Evolutionary conservation across 2,113 vertebrate species (phyloP).

Genomic region (Cheilinus undulatus): DNA sequence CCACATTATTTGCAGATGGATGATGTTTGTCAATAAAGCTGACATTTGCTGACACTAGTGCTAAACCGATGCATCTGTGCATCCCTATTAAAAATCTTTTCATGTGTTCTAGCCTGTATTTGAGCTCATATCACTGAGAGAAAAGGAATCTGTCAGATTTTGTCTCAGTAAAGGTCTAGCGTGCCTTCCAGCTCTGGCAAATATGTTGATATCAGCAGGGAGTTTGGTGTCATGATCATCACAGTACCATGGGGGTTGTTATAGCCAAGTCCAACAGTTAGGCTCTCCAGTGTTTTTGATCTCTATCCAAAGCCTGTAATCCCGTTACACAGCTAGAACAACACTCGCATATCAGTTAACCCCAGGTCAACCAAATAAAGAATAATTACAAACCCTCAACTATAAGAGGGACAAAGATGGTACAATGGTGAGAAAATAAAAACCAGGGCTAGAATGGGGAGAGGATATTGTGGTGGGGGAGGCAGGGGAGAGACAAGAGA

Average conservation of each 20-base stretch:
- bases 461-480: conserved; percentile 6
- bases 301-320: conserved; percentile 50
- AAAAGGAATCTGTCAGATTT: conserved; percentile 42
- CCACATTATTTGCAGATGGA: too few relatives aligned
- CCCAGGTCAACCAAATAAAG: conserved; percentile 38
- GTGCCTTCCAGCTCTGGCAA: conserved; percentile 13
- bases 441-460: conserved; percentile 13
- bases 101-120: too few relatives aligned
- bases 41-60: too few relatives aligned
- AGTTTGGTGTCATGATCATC: conserved; percentile 21
- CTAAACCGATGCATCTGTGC: too few relatives aligned
- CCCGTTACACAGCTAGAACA: conserved; percentile 39
- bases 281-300: conserved; percentile 30
- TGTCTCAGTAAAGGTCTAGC: conserved; percentile 48
- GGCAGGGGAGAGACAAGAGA: conserved; percentile 36
- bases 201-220: conserved; percentile 32
- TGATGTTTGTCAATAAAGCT: too few relatives aligned
- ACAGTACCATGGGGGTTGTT: conserved; percentile 1
- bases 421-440: conserved; percentile 43
- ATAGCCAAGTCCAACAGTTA: conserved; percentile 27
- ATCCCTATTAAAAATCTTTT: too few relatives aligned
- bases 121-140: conserved; percentile 28
- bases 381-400: conserved; percentile 40
- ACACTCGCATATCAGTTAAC: conserved; percentile 26
- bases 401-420: conserved; percentile 21